Base-by-base conservation (phyloP, 1,140 invertebrate species). In the Drosophila nebulosa region DNA sequence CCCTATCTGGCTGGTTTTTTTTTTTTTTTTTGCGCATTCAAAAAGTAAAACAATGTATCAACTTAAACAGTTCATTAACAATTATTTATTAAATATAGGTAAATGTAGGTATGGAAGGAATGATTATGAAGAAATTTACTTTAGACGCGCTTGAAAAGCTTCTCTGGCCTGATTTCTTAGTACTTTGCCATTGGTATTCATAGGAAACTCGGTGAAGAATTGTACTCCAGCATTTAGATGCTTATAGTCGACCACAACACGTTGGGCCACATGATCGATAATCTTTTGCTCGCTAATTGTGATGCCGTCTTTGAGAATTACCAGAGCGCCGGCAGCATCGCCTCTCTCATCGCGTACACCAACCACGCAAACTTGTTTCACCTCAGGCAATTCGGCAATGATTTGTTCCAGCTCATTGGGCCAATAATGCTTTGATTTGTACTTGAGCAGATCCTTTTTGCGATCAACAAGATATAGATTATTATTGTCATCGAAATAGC, bases 371-470 rank as follows among this genome's bases (percentile, higher is more conserved):
- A 75, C 89, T 24, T 75, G 63, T 10, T 63, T 26, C 21, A 90
- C 72, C 14, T 89, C 79, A 12, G 85, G 69, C 27, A 89, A 57
- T 64, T 80, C 70, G n/a, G 66, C 24, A 3, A 90, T 72, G 62
- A 89, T 64, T 27, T 77, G 64, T 60, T 90, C 89, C 3, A 90
- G 57, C 42, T 90, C 81, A 6, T 69, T 83, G 36, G 89, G 89
- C 59, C 70, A 84, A 18, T 91, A 91, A 21, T 91, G 91, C 42
- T 75, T 78, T 22, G 88, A 90, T 10, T 76, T 69, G 59, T 90
- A 92, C 63, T 92, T 92, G 26, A 93, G 92, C 32, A 93, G 86
- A 76, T 96, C 94, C 84, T 96, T 96, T n/a, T 94, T 90, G 55
- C 95, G 89, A 69, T 95, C 94, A 0, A 94, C 92, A 64, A 95